Evolutionary conservation across 2,888 invertebrate species (phyloP).

Genomic region (Amaurobius ferox): DNA sequence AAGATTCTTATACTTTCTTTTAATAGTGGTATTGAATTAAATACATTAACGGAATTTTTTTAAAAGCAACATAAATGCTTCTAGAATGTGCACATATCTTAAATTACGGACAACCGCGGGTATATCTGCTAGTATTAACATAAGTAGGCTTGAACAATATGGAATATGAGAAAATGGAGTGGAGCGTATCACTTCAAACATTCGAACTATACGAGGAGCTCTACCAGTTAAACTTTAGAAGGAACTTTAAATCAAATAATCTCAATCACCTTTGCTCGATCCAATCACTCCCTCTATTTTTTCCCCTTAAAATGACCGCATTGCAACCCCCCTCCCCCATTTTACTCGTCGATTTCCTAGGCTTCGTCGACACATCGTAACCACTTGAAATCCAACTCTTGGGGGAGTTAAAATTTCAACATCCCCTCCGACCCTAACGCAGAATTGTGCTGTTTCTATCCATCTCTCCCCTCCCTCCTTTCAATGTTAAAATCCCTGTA

Average conservation of each 20-base stretch:
- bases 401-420: constrained; percentile 7
- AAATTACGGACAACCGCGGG: too few species aligned
- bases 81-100: too few species aligned
- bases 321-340: background rate
- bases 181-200: too few species aligned
- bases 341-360: background rate
- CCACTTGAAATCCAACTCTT: constrained; percentile 17
- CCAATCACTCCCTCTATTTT: constrained; percentile 9
- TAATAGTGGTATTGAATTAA: too few species aligned
- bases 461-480: background rate
- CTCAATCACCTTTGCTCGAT: background rate
- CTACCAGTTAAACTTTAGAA: too few species aligned
- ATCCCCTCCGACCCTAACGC: background rate
- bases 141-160: too few species aligned
- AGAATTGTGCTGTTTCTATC: background rate
- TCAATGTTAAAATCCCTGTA: constrained; percentile 50
- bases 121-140: too few species aligned
- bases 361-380: constrained; percentile 38
- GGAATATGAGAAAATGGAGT: too few species aligned
- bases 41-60: too few species aligned
- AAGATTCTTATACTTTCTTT: too few species aligned
- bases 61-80: too few species aligned
- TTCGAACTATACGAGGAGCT: too few species aligned
- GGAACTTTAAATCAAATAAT: background rate
- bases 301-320: constrained; percentile 36